A percentile compares a stretch with the other conserved stretches of the same genome.
Evolutionary conservation across 2,888 invertebrate genomes (phyloP).

Genomic region (Hedychridium roseum): DNA sequence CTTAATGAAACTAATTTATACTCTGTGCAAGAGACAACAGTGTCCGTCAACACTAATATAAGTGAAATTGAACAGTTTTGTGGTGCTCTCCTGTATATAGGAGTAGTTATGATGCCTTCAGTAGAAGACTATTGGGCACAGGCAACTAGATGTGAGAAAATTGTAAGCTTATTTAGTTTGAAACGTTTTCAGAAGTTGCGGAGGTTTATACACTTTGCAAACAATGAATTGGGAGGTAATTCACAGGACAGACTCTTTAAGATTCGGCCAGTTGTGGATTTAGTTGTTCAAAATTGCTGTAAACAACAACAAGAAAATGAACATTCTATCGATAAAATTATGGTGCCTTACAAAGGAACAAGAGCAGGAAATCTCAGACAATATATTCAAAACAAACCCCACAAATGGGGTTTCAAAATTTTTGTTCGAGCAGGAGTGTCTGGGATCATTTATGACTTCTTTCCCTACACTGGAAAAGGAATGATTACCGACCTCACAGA

Average conservation of each 20-base stretch:
- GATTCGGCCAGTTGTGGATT: slow-evolving; percentile 22
- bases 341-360: slow-evolving; percentile 50
- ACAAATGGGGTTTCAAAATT: slow-evolving; percentile 55
- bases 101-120: slow-evolving; percentile 1
- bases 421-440: slow-evolving; percentile 50
- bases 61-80: slow-evolving; percentile 1
- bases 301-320: slow-evolving; percentile 35
- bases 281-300: slow-evolving; percentile 32
- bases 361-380: slow-evolving; percentile 49
- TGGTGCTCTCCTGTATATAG: neutral
- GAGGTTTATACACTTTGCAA: no score
- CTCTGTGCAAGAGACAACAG: neutral
- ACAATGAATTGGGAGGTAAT: slow-evolving; percentile 11
- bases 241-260: slow-evolving; percentile 19
- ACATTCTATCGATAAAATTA: slow-evolving; percentile 51
- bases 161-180: no score
- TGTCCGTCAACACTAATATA: neutral
- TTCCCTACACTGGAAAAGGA: slow-evolving; percentile 45
- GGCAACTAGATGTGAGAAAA: neutral
- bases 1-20: slow-evolving; percentile 1
- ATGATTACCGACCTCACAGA: slow-evolving; percentile 43
- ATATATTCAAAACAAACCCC: slow-evolving; percentile 52
- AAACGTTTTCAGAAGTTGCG: no score
- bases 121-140: neutral
- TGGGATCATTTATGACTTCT: slow-evolving; percentile 53